Evolutionary conservation across 2,113 vertebrate genomes (phyloP).

Genomic region (Glareola pratincola): DNA sequence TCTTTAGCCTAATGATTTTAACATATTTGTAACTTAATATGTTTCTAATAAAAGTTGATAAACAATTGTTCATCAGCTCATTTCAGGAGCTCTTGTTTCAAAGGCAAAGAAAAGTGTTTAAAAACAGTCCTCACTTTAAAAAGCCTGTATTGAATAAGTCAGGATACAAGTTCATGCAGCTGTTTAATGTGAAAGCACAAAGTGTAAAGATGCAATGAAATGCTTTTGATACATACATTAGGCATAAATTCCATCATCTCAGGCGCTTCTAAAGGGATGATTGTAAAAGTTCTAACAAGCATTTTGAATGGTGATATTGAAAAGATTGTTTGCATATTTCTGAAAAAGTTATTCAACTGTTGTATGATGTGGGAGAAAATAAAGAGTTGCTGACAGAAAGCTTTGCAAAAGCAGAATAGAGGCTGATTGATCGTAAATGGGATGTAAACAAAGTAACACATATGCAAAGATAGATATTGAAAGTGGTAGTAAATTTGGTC

Average conservation of each 20-base stretch:
- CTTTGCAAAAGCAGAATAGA: not conserved
- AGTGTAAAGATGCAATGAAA: not conserved
- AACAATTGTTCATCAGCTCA: not conserved
- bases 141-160: not conserved
- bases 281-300: not conserved
- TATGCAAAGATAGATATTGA: not conserved
- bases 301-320: not conserved
- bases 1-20: not conserved
- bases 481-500: not conserved
- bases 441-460: not conserved
- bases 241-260: not conserved
- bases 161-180: not conserved
- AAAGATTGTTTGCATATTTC: not conserved
- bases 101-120: not conserved
- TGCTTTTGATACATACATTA: not conserved
- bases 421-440: not conserved
- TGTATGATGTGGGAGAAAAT: not conserved
- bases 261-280: accelerated
- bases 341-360: not conserved
- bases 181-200: not conserved
- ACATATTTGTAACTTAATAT: not conserved
- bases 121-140: not conserved
- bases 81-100: not conserved
- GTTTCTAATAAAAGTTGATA: not conserved
- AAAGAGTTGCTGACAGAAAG: not conserved